A percentile compares a stretch with the other conserved stretches of the same genome.
Evolutionary conservation across 2,113 vertebrate genomes (phyloP).

Genomic region (Oryzias woworae): DNA sequence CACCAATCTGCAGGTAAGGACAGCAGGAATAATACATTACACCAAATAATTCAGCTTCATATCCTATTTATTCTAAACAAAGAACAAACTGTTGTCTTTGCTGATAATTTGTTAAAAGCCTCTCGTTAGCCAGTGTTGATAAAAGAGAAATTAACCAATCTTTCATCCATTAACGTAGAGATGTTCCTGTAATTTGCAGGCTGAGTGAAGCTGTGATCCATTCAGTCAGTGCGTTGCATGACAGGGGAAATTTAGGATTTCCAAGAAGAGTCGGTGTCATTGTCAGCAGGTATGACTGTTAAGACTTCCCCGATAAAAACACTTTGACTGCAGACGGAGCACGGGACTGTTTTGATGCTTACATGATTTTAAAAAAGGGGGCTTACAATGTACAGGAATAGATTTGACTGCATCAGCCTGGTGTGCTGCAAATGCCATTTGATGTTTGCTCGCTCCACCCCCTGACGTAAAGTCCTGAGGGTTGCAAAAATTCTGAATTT

Average conservation of each 20-base stretch:
- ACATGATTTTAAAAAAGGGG: conserved; percentile 23
- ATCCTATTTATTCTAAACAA: neutral
- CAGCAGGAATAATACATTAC: neutral
- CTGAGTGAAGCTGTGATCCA: neutral
- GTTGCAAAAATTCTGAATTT: conserved; percentile 14
- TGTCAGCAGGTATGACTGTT: conserved; percentile 5
- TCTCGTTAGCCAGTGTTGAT: neutral
- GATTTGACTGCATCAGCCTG: conserved; percentile 10
- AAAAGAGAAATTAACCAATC: conserved; percentile 2
- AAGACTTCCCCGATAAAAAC: conserved; percentile 33
- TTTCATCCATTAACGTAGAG: neutral
- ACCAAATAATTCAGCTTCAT: neutral
- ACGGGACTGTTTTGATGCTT: conserved; percentile 24
- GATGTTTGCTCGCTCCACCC: conserved; percentile 7
- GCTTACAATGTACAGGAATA: conserved; percentile 23
- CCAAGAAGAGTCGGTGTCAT: conserved; percentile 6
- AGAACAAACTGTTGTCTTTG: neutral
- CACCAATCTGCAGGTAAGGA: neutral
- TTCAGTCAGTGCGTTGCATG: neutral
- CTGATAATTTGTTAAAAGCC: neutral
- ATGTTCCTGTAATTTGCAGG: neutral
- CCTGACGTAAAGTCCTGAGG: neutral
- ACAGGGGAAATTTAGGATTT: conserved; percentile 17
- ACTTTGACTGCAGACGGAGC: conserved; percentile 12
- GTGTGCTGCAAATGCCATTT: neutral